Evolutionary conservation across 2,113 vertebrate species (phyloP), one percentile per base, ranked within the genome.

Genomic region (Hypocryptadius cinnamomeus): DNA sequence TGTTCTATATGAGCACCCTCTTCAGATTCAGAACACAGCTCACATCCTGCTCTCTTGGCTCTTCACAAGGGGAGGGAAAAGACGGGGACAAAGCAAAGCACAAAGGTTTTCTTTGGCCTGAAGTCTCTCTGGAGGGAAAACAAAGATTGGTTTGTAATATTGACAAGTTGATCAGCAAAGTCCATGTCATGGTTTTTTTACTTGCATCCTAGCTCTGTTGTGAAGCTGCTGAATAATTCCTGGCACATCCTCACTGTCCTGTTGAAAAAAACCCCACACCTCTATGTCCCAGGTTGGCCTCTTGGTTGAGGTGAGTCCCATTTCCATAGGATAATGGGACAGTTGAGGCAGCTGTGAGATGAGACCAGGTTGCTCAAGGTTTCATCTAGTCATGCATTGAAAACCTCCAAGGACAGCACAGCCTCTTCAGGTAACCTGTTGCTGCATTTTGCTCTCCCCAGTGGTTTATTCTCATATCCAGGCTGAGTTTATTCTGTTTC

Each of bases 201-300:
- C 14, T 47, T 61, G 21, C 8, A 53, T 53, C 21, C 13, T 10
- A 57, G 12, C 18, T 64, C n/a, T 22, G 2, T 1, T 42, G n/a
- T n/a, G 56, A 84, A 59, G 44, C 9, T 81, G 10, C 16, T 54
- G 51, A 65, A 44, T 63, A 84, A 78, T 56, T 56, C 39, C 48
- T 30, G 6, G 7, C n/a, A 8, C 0, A 0, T 63, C 4, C 33
- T 89, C 31, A 33, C 30, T 47, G 27, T 81, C 5, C 21, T 92
- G 2, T 11, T 42, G 48, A 25, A 16, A 70, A 39, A 63, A 9
- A 33, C 1, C 4, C 2, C 13, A 35, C 8, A 25, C 0, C 42
- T 44, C 31, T 8, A 6, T 28, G 21, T 47, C 47, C 21, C 53
- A 59, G 22, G 4, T 0, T 60, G 31, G 40, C 19, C 8, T 30